These are phyloP conservation scores for Choristoneura rosaceana DNA, from an alignment of 2,888 invertebrate species.

Conservation along the genomic window DNA sequence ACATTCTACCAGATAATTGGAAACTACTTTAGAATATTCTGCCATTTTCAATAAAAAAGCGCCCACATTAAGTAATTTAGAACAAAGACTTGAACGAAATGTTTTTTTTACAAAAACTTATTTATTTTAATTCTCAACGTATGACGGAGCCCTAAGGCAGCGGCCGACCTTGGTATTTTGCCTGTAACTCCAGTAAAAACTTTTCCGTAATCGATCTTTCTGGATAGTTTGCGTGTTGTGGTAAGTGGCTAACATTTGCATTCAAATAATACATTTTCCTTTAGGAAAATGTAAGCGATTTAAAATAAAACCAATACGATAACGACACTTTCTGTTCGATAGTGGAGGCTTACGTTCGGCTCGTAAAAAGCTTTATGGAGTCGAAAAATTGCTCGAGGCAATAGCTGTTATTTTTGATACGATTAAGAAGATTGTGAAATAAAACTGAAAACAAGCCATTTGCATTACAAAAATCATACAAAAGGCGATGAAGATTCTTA, in stretches of 20 bases:
- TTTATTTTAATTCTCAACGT: neutral
- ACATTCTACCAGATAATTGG: no score
- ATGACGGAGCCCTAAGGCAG: constrained; percentile 20
- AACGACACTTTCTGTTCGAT: neutral
- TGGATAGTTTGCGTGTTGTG: constrained; percentile 31
- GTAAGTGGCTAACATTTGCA: constrained; percentile 30
- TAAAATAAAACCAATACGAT: neutral
- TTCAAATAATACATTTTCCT: constrained; percentile 17
- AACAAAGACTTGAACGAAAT: no score
- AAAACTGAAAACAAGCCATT: no score
- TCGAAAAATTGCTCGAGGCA: neutral
- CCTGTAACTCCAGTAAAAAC: constrained; percentile 22
- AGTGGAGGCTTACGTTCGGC: neutral
- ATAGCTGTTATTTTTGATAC: neutral
- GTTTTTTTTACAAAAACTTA: no score
- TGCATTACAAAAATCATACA: no score
- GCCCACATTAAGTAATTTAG: no score
- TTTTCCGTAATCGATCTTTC: constrained; percentile 27
- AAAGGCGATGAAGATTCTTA: no score
- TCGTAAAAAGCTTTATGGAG: neutral
- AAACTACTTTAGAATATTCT: no score
- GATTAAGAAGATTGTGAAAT: no score
- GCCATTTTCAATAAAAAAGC: no score
- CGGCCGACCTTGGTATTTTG: constrained; percentile 21
- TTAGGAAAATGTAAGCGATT: neutral